Conservation (phyloP, 1,140 invertebrate genomes). For the Atta colombica region DNA sequence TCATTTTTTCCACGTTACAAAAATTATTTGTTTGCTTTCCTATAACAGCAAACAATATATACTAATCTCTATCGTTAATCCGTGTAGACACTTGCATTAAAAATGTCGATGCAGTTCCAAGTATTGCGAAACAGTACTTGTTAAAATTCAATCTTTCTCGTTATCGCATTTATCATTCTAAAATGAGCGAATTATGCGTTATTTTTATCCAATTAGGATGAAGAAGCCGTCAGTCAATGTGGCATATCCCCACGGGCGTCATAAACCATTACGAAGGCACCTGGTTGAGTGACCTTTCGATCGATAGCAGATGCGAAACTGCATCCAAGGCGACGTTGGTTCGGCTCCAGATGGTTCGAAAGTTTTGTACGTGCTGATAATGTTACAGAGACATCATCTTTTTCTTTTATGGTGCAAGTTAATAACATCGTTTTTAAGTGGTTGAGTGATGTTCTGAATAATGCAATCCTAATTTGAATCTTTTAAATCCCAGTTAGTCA, state of each 20-base stretch:
- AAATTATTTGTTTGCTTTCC: background rate
- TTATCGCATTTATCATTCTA: background rate
- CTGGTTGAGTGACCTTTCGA: constrained; percentile 69
- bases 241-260: constrained; percentile 9
- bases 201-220: constrained; percentile 53
- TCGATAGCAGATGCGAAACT: constrained; percentile 72
- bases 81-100: background rate
- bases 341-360: constrained; percentile 65
- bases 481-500: constrained; percentile 18
- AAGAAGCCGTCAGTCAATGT: constrained; percentile 43
- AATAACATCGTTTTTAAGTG: background rate
- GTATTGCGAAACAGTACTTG: background rate
- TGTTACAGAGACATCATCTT: constrained; percentile 29
- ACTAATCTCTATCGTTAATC: background rate
- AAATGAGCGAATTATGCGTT: background rate
- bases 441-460: constrained; percentile 10
- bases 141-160: background rate
- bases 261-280: constrained; percentile 45
- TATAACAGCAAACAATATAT: background rate
- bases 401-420: constrained; percentile 20
- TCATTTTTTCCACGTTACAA: background rate
- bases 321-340: constrained; percentile 69
- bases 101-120: background rate
- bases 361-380: constrained; percentile 56
- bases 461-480: constrained; percentile 16